Percentiles rank a stretch among this genome's conserved stretches.
phyloP scores from a whole-genome alignment of 2,113 vertebrate genomes.

The Indicator indicator region DNA sequence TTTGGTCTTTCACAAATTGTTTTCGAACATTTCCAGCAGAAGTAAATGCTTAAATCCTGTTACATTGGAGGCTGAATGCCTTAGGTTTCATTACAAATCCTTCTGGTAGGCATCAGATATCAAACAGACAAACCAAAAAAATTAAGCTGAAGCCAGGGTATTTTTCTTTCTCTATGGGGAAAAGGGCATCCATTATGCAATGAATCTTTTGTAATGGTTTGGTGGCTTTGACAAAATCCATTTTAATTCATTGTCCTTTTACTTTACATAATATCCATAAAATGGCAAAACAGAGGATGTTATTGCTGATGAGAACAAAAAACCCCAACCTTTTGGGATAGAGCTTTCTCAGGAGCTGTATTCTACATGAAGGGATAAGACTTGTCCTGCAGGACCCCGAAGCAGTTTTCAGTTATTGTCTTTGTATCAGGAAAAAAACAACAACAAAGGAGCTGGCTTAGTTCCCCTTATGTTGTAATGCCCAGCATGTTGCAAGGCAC shows the following conservation, averaged over 20 bases:
- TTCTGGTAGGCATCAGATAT: slow-evolving; percentile 65
- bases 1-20: slow-evolving; percentile 21
- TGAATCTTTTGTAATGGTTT: slow-evolving; percentile 64
- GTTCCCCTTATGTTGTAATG: not conserved
- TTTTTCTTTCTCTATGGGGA: slow-evolving; percentile 57
- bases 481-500: not conserved
- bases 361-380: not conserved
- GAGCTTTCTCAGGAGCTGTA: not conserved
- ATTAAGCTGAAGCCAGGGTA: slow-evolving; percentile 51
- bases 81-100: slow-evolving; percentile 61
- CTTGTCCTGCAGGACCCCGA: not conserved
- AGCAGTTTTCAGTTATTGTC: not conserved
- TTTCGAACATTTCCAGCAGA: slow-evolving; percentile 51
- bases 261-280: slow-evolving; percentile 56
- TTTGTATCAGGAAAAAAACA: not conserved
- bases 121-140: slow-evolving; percentile 63
- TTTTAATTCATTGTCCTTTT: slow-evolving; percentile 64
- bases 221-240: slow-evolving; percentile 64
- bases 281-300: slow-evolving; percentile 47
- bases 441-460: not conserved
- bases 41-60: slow-evolving; percentile 52
- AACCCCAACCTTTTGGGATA: not conserved
- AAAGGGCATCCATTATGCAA: slow-evolving; percentile 62
- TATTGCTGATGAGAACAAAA: slow-evolving; percentile 49
- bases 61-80: slow-evolving; percentile 49